Percentiles rank a stretch among this genome's conserved stretches.
Conservation (phyloP, 2,113 vertebrate genomes). For the Pluvianellus socialis region DNA sequence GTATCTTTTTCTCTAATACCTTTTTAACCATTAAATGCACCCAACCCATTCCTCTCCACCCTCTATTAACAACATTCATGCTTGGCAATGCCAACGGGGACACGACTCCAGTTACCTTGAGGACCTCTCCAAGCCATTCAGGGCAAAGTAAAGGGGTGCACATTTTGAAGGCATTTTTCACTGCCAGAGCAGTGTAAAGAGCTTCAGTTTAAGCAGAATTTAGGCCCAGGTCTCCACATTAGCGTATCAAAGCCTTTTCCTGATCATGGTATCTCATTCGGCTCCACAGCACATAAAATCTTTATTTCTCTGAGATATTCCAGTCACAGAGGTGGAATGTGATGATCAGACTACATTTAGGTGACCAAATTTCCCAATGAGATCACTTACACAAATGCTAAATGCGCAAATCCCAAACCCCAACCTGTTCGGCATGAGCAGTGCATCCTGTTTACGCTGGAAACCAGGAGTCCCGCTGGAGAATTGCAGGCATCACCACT, state of each 20-base stretch:
- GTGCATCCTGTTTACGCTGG: background rate
- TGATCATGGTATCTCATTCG: background rate
- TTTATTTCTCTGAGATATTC: background rate
- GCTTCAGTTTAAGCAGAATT: background rate
- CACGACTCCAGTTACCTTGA: background rate
- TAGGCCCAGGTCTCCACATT: background rate
- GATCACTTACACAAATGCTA: background rate
- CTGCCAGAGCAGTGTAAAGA: background rate
- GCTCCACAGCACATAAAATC: background rate
- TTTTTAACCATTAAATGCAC: background rate
- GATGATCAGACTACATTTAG: background rate
- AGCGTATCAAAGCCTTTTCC: background rate
- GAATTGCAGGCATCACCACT: background rate
- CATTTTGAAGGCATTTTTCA: background rate
- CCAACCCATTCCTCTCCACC: background rate
- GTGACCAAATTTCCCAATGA: background rate
- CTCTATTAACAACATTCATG: accelerated
- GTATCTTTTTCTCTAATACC: background rate
- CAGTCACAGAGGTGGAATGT: accelerated
- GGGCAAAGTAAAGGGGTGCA: background rate
- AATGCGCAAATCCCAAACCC: accelerated
- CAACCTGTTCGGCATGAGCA: background rate
- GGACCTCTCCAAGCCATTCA: background rate
- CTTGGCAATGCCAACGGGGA: background rate
- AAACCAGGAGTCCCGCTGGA: background rate